Evolutionary conservation across 2,888 invertebrate species (phyloP).

Genomic region (Timandra comae): DNA sequence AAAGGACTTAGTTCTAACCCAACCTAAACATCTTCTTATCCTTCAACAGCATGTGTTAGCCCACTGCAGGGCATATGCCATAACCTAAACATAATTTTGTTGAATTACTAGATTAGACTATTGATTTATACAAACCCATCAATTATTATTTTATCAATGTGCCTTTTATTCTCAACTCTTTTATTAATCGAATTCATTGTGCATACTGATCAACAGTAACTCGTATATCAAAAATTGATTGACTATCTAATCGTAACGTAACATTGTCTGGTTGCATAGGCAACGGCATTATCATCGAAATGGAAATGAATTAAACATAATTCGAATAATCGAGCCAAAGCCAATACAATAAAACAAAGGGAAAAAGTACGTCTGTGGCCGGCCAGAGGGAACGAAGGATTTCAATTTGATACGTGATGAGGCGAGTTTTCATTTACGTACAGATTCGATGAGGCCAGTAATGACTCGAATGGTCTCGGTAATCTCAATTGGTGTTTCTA

Average conservation of each 20-base stretch:
- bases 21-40: no score
- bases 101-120: no score
- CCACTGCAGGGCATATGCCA: no score
- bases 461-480: conserved; percentile 33
- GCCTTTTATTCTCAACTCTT: no score
- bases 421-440: conserved; percentile 69
- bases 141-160: no score
- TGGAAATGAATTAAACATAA: conserved; percentile 75
- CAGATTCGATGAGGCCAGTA: conserved; percentile 44
- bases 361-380: conserved; percentile 59
- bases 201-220: conserved; percentile 35
- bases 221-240: no score
- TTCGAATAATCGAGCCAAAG: conserved; percentile 71
- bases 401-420: conserved; percentile 77
- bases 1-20: no score
- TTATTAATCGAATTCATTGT: no score
- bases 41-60: no score
- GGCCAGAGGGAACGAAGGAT: conserved; percentile 65
- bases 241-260: background rate
- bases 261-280: conserved; percentile 35
- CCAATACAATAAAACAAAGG: conserved; percentile 72
- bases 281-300: conserved; percentile 56
- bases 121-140: no score
- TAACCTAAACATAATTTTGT: no score
- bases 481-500: conserved; percentile 25